Evolutionary conservation across 2,797 vertebrate genomes (phyloP), one percentile per base, ranked within the genome.

Genomic region (Botia almorhae): DNA sequence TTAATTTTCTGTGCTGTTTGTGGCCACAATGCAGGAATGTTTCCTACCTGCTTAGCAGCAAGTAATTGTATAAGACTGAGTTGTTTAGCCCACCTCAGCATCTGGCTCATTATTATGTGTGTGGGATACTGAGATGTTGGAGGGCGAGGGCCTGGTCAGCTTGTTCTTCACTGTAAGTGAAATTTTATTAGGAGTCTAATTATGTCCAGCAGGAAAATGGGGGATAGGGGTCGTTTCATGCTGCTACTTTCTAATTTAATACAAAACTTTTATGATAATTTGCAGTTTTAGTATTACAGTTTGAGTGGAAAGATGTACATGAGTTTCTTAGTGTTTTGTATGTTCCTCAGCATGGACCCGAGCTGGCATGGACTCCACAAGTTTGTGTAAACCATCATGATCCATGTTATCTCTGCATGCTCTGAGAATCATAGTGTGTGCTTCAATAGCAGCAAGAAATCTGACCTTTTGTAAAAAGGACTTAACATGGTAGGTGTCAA

Each of bases 151-250:
- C 53, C 53, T 4, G 23, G 80, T 78, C 78, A 68, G 46, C 79
- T 83, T 75, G 74, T 79, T 60, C 61, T 69, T 68, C 36, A 51
- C 29, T 58, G 79, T 79, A 69, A 76, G 48, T 78, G 46, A 64
- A 79, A 84, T 78, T 73, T 84, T 53, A 84, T 86, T 86, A 76
- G 61, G 46, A 78, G 65, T 68, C 33, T 84, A 84, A 84, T 82
- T 80, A 75, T 39, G 72, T 73, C 50, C 60, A 16, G 69, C 14
- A 46, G 69, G 43, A 36, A 64, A n/a, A 73, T 19, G 12, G 11
- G 58, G n/a, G 69, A 6, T 78, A 39, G 65, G 43, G 67, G 55
- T 80, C 55, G 0, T 78, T 78, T 36, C 7, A 6, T 61, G 29
- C 17, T 70, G 43, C 56, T 43, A 39, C 74, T 23, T 29, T 13